Base-by-base conservation (phyloP, 1,140 invertebrate species). In the Archivesica marissinica region DNA sequence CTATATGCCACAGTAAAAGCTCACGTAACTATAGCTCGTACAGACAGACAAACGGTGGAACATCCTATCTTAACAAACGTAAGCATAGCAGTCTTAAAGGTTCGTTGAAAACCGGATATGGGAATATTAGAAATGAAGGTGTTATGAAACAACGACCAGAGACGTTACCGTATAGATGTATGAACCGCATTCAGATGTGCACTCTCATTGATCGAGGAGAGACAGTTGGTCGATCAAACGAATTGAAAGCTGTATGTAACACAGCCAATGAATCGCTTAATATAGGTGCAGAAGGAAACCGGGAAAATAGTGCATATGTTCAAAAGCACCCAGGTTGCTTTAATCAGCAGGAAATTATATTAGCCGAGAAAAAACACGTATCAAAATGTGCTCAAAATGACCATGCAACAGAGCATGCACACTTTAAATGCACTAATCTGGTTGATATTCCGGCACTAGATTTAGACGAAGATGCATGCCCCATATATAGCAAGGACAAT, bases 1-100 rank as follows among this genome's bases (percentile, higher is more conserved):
- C 91, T 0, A 85, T 93, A 28, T 90, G 89, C 54, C 52, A 78
- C 23, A 85, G 80, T 50, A 68, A 20, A 33, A 39, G 23, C 20
- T 6, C 20, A 30, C 47, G 50, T 25, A 17, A 15, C n/a, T 33
- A 28, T 25, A 56, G 54, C 47, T 80, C 78, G 66, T 23, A 78
- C 20, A 59, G 59, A 47, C 76, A 39, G 6, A 78, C 54, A 35
- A 77, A 77, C 25, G 54, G 52, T 11, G 35, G 66, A 0, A 70
- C 38, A 44, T 59, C 54, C 3, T 59, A 30, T n/a, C n/a, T n/a
- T n/a, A n/a, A n/a, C 7, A 59, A 30, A 59, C 54, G 54, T 7
- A 70, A 70, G 30, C 38, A 39, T 1, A 70, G 66, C 41, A 70
- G 66, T 25, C 20, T 70, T 2, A 70, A 70, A 70, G 35, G 35